Evolutionary conservation across 2,113 vertebrate genomes (phyloP).

Genomic region (Panthera leo): DNA sequence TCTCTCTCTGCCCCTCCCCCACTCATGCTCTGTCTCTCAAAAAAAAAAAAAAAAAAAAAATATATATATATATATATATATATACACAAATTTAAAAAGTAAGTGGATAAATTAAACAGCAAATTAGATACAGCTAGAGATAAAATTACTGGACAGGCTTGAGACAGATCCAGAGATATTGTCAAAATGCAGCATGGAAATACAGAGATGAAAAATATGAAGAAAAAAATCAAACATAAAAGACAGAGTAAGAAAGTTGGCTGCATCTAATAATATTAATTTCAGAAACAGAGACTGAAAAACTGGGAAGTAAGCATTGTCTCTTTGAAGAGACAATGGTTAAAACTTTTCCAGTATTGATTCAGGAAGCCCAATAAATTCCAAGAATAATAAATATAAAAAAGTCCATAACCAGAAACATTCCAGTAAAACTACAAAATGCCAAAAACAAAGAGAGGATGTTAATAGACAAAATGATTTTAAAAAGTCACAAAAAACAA

Average conservation of each 20-base stretch:
- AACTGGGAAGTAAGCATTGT: neutral
- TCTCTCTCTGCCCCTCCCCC: too few species aligned
- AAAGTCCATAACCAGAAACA: neutral
- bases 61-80: too few species aligned
- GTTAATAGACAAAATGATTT: neutral
- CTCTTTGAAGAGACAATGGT: neutral
- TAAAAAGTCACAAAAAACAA: neutral
- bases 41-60: too few species aligned
- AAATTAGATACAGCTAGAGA: neutral
- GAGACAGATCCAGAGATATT: neutral
- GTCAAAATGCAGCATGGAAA: neutral
- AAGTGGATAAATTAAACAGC: neutral
- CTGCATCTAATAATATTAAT: neutral
- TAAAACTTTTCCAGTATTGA: neutral
- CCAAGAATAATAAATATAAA: neutral
- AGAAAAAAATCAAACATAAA: neutral
- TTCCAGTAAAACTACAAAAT: neutral
- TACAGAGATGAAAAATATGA: neutral
- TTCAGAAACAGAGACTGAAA: neutral
- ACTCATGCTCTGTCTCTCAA: too few species aligned
- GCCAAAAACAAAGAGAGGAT: neutral
- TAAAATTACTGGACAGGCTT: neutral
- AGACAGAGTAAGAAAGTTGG: neutral
- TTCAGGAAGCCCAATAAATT: neutral
- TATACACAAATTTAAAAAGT: neutral